Evolutionary conservation across 2,113 vertebrate species (phyloP).

Genomic region (Scartelaos histophorus): DNA sequence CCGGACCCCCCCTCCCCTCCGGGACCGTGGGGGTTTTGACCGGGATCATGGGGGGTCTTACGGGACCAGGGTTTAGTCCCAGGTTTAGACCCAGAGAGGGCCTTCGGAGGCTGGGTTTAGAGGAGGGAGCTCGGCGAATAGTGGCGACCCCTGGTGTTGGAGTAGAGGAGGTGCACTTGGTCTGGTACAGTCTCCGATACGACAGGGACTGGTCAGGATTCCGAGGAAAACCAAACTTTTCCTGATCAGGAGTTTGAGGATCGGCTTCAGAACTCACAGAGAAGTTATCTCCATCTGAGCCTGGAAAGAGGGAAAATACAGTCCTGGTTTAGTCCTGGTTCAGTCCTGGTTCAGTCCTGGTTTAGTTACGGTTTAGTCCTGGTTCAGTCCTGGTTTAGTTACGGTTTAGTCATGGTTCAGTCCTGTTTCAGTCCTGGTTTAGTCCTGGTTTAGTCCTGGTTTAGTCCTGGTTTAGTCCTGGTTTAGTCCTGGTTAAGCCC

Average conservation of each 20-base stretch:
- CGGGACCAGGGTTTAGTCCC: constrained; percentile 84
- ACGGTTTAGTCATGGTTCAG: background rate
- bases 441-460: constrained; percentile 75
- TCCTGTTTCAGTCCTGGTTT: constrained; percentile 77
- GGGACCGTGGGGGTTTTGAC: constrained; percentile 94
- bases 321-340: background rate
- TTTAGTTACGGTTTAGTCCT: too few relatives aligned
- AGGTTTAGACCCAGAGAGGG: constrained; percentile 76
- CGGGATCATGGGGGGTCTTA: constrained; percentile 90
- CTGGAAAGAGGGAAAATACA: constrained; percentile 51
- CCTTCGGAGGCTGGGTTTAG: constrained; percentile 88
- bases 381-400: background rate
- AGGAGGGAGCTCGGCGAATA: constrained; percentile 92
- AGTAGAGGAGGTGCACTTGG: constrained; percentile 80
- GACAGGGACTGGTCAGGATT: constrained; percentile 89
- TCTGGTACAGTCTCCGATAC: constrained; percentile 68
- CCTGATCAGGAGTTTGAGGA: constrained; percentile 76
- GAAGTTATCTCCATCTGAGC: constrained; percentile 93
- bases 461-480: constrained; percentile 75
- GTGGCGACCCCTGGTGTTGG: constrained; percentile 91
- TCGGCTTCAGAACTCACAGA: constrained; percentile 85
- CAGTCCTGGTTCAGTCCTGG: too few relatives aligned
- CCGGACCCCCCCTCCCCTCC: constrained; percentile 50
- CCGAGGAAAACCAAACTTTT: constrained; percentile 86
- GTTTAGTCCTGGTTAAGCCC: too few relatives aligned